Conservation (phyloP, 2,888 invertebrate species). For the Achlya flavicornis region DNA sequence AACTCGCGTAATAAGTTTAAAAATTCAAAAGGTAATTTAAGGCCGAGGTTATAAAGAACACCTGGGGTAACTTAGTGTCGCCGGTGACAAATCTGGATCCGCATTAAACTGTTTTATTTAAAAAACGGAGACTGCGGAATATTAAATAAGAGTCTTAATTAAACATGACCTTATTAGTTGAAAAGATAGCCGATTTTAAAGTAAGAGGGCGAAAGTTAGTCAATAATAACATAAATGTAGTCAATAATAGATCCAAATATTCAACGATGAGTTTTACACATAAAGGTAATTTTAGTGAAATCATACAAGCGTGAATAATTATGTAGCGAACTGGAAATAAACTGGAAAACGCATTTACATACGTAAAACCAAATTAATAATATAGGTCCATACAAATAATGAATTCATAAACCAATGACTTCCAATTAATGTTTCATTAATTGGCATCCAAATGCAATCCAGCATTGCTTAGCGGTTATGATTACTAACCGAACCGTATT, state of each 20-base stretch:
- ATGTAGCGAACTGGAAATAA: background rate
- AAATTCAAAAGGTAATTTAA: conserved; percentile 47
- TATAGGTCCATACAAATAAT: background rate
- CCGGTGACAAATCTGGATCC: conserved; percentile 38
- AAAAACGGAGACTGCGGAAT: conserved; percentile 25
- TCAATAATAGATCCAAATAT: no score
- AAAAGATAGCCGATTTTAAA: no score
- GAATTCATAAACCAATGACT: conserved; percentile 12
- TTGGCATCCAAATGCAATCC: conserved; percentile 31
- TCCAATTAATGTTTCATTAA: conserved; percentile 33
- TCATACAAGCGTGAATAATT: background rate
- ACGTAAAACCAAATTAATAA: background rate
- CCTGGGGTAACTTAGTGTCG: conserved; percentile 33
- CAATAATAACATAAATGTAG: background rate
- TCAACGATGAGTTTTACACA: no score
- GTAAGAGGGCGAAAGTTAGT: no score
- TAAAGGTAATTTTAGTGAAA: background rate
- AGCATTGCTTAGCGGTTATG: conserved; percentile 33
- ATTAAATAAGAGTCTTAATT: conserved; percentile 34
- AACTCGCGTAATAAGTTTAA: conserved; percentile 26
- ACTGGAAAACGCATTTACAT: background rate
- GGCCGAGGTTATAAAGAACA: conserved; percentile 39
- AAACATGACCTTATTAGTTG: conserved; percentile 14
- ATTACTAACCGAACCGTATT: conserved; percentile 26
- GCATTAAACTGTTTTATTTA: conserved; percentile 41